Base-by-base conservation (phyloP, 2,888 invertebrate genomes). In the Sesamia inferens region DNA sequence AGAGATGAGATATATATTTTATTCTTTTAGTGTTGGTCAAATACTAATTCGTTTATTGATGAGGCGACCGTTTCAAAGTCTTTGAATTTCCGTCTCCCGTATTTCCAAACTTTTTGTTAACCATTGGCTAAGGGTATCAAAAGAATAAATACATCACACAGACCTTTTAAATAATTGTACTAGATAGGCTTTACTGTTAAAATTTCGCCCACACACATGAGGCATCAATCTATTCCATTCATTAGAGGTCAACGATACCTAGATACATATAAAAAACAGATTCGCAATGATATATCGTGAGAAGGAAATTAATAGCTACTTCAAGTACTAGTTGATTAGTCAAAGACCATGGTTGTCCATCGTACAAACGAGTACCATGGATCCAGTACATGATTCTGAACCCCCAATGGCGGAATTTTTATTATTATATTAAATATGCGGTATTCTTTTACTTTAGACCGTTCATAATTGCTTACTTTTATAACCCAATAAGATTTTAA, bases 161-260 rank as follows among this genome's bases (percentile, higher is more conserved):
- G 39, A 54, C 19, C 39, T 74, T 14, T 48, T 10, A 48, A 3
- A 16, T 57, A 72, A 76, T 74, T 79, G 79, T 79, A 73, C 74
- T 54, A 24, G 31, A 39, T 24, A 64, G 24, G n/a, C 2, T 24
- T 47, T 22, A 81, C 62, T 0, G 54, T 74, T 65, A 55, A 13
- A 65, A 44, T 54, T 63, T 57, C 51, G 39, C 76, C 76, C 51
- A 67, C 81, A 76, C 66, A 42, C 31, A 47, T 7, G 16, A 1
- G n/a, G 10, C 24, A 57, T 47, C 57, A 81, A 58, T 55, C 42
- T 73, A 10, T 61, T 79, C 39, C 14, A 64, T 73, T 74, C 64
- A 57, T 51, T 63, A 13, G 51, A 63, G 68, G 57, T 62, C 67
- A 77, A 67, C 62, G 39, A 76, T 58, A 76, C 67, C 51, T 44